Conservation (phyloP, 2,113 vertebrate genomes). For the Thamnophis sirtalis region DNA sequence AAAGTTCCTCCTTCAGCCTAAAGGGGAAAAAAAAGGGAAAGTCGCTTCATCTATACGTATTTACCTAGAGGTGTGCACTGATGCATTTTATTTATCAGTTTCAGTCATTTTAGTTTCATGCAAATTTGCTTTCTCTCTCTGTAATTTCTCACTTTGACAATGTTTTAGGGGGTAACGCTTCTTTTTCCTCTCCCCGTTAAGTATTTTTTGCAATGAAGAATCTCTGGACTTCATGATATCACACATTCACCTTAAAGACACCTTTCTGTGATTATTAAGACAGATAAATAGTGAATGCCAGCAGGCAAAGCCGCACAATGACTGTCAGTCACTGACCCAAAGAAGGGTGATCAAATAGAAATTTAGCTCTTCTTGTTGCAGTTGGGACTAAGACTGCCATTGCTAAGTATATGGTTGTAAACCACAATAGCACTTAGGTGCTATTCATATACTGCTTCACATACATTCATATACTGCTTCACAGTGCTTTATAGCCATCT, state of each 20-base stretch:
- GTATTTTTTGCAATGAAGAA: not conserved
- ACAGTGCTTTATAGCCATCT: too few relatives aligned
- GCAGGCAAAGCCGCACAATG: not conserved
- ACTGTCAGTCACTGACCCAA: not conserved
- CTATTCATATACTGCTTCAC: too few relatives aligned
- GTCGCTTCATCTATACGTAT: not conserved
- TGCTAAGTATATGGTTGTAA: not conserved
- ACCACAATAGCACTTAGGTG: not conserved
- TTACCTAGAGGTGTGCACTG: not conserved
- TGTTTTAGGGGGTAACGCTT: not conserved
- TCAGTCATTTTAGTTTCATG: not conserved
- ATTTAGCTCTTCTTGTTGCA: not conserved
- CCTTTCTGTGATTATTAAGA: not conserved
- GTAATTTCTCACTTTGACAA: not conserved
- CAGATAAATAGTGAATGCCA: too few relatives aligned
- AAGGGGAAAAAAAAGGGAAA: not conserved
- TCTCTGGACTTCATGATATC: not conserved
- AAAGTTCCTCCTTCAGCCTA: not conserved
- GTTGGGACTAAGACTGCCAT: not conserved
- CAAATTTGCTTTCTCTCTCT: not conserved
- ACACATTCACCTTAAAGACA: not conserved
- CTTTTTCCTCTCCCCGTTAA: not conserved
- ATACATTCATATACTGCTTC: too few relatives aligned
- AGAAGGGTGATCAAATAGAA: not conserved
- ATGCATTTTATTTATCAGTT: not conserved